phyloP scores from a whole-genome alignment of 2,797 vertebrate genomes.

The Lepidocolaptes lacrymiger region DNA sequence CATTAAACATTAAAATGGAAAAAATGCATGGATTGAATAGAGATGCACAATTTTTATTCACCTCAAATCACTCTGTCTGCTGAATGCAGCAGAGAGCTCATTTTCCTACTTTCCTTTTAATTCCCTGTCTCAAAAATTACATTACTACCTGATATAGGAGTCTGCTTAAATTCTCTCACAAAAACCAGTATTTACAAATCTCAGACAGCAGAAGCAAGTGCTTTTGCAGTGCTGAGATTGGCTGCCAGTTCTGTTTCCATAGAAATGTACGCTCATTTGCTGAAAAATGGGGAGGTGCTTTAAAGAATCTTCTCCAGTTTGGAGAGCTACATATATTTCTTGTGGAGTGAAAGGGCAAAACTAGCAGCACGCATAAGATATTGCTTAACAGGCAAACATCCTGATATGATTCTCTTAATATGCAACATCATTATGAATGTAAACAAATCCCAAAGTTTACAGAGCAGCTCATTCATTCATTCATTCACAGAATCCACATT shows the following conservation, averaged over 20 bases:
- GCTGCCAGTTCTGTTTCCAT: conserved; percentile 60
- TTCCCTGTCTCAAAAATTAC: background rate
- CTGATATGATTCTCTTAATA: background rate
- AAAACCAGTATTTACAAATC: conserved; percentile 46
- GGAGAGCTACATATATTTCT: background rate
- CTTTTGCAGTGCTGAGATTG: conserved; percentile 1
- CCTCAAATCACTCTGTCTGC: background rate
- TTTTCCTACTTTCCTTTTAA: background rate
- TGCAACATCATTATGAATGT: background rate
- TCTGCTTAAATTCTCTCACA: background rate
- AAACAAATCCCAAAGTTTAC: background rate
- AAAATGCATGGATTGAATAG: rapidly evolving
- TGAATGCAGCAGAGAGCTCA: background rate
- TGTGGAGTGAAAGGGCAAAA: background rate
- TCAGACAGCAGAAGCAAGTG: conserved; percentile 1
- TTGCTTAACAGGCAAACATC: background rate
- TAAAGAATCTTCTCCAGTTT: conserved; percentile 5
- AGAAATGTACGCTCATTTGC: conserved; percentile 56
- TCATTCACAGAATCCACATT: background rate
- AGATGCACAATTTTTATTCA: background rate
- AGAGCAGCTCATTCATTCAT: background rate
- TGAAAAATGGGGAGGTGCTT: conserved; percentile 4
- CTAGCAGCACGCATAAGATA: rapidly evolving
- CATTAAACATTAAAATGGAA: background rate
- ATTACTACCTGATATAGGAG: rapidly evolving